phyloP scores from a whole-genome alignment of 2,113 vertebrate species.

The Oxygymnocypris stewartii region DNA sequence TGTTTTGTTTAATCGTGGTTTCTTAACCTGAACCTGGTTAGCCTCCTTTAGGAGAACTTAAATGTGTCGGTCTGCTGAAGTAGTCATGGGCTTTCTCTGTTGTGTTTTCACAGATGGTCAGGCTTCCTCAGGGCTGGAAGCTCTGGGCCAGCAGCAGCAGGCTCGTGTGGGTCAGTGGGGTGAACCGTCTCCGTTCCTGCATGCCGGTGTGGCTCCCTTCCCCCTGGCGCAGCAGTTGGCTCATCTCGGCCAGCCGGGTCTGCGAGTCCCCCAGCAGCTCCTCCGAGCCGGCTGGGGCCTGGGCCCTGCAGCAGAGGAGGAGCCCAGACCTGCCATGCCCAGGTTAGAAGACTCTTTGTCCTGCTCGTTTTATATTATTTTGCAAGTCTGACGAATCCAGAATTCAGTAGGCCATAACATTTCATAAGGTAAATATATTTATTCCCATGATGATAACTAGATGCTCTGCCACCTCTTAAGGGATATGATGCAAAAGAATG shows the following conservation, averaged over 20 bases:
- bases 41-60: neutral
- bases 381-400: neutral
- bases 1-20: neutral
- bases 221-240: conserved; percentile 86
- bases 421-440: neutral
- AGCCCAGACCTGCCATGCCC: conserved; percentile 81
- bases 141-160: conserved; percentile 81
- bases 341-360: conserved; percentile 73
- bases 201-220: conserved; percentile 81
- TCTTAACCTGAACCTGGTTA: neutral
- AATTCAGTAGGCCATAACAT: neutral
- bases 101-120: conserved; percentile 75
- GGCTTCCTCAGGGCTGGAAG: conserved; percentile 85
- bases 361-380: neutral
- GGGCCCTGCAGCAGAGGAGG: conserved; percentile 83
- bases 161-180: conserved; percentile 91
- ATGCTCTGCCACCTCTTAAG: neutral
- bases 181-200: conserved; percentile 87
- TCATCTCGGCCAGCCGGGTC: conserved; percentile 85
- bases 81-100: neutral
- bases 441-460: neutral
- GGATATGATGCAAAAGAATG: neutral
- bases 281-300: conserved; percentile 90
- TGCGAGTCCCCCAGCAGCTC: conserved; percentile 87
- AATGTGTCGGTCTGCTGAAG: neutral